Evolutionary conservation across 2,113 vertebrate genomes (phyloP).

Genomic region (Bufo bufo): DNA sequence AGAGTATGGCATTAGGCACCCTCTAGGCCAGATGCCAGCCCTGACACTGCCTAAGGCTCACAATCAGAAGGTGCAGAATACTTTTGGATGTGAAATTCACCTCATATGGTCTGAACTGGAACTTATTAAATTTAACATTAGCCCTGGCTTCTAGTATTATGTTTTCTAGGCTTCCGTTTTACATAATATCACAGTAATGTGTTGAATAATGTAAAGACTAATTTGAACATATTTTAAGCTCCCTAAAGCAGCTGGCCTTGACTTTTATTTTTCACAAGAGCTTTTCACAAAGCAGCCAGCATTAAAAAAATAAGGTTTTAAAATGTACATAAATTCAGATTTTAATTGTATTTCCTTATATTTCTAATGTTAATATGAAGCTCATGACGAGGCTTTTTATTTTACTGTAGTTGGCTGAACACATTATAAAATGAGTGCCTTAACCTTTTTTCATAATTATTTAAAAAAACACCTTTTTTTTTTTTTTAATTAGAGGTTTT

Average conservation of each 20-base stretch:
- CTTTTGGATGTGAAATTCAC: constrained; percentile 50
- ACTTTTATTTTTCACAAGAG: not conserved
- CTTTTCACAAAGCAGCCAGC: constrained; percentile 7
- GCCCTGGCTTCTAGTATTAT: constrained; percentile 34
- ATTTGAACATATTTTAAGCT: constrained; percentile 31
- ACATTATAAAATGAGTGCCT: too few species aligned
- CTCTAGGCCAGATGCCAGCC: constrained; percentile 56
- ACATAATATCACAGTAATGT: not conserved
- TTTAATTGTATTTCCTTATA: not conserved
- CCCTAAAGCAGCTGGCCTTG: not conserved
- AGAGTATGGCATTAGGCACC: constrained; percentile 50
- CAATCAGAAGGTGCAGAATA: constrained; percentile 54
- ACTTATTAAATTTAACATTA: constrained; percentile 35
- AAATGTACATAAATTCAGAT: too few species aligned
- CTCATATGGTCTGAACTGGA: constrained; percentile 38
- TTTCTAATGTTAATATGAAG: not conserved
- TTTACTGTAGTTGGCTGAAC: too few species aligned
- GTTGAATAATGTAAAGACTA: constrained; percentile 45
- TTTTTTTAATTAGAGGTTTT: too few species aligned
- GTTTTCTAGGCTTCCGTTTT: constrained; percentile 16
- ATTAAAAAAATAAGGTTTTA: not conserved
- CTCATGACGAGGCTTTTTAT: too few species aligned
- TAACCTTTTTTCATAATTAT: too few species aligned
- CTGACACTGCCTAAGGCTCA: constrained; percentile 57
- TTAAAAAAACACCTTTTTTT: too few species aligned